phyloP scores from a whole-genome alignment of 2,113 vertebrate species.

The Zapus hudsonius region DNA sequence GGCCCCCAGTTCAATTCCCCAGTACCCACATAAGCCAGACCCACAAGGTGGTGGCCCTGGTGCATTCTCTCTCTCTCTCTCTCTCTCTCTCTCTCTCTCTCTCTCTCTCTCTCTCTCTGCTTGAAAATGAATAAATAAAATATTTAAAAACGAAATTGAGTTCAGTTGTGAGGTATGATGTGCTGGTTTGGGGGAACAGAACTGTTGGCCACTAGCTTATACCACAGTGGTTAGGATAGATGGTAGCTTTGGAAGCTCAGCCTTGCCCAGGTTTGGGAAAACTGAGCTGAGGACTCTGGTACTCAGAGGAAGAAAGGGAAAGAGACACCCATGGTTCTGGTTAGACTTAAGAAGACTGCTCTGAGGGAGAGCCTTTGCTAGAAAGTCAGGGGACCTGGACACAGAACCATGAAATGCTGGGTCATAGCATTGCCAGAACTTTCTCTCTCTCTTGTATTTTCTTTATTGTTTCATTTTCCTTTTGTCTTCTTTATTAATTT shows the following conservation, averaged over 20 bases:
- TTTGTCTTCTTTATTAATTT: not conserved
- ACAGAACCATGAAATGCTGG: rapidly evolving
- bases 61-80: too few relatives aligned
- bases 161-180: not conserved
- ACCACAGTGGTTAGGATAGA: too few relatives aligned
- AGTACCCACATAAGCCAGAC: too few relatives aligned
- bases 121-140: too few relatives aligned
- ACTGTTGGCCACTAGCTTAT: not conserved
- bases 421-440: too few relatives aligned
- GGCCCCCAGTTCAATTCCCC: too few relatives aligned
- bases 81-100: too few relatives aligned
- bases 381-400: not conserved
- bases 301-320: not conserved
- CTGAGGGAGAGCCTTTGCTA: not conserved
- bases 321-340: not conserved
- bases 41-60: too few relatives aligned
- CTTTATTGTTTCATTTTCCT: not conserved
- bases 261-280: not conserved
- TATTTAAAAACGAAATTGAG: not conserved
- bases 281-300: not conserved
- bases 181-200: not conserved
- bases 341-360: not conserved
- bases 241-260: conserved; percentile 1
- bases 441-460: too few relatives aligned
- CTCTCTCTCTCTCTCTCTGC: too few relatives aligned